Evolutionary conservation across 2,113 vertebrate genomes (phyloP).

Genomic region (Mormyrus iriodes): DNA sequence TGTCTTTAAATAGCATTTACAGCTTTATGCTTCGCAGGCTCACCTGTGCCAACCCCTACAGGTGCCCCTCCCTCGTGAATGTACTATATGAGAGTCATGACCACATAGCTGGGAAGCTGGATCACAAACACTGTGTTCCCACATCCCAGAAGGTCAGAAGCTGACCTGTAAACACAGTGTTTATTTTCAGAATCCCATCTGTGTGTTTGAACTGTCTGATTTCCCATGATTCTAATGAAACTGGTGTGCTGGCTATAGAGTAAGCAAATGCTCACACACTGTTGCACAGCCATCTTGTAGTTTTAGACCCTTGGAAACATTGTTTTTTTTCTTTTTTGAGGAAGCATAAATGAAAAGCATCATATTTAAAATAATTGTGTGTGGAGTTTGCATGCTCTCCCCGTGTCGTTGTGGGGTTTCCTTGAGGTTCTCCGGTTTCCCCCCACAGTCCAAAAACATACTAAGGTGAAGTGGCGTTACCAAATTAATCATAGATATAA

Average conservation of each 20-base stretch:
- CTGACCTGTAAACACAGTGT: conserved; percentile 1
- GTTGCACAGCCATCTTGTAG: neutral
- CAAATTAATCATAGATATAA: too few species aligned
- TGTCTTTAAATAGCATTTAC: neutral
- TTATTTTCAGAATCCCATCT: conserved; percentile 12
- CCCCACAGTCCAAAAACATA: neutral
- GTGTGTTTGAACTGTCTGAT: neutral
- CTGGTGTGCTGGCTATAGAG: neutral
- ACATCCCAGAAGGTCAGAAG: neutral
- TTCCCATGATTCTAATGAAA: neutral
- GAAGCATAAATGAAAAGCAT: neutral
- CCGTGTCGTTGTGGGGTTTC: neutral
- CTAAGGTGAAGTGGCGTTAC: too few species aligned
- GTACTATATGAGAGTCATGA: neutral
- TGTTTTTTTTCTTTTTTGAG: neutral
- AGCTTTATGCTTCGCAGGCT: neutral
- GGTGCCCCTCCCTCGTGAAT: conserved; percentile 2
- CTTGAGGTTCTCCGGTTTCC: neutral
- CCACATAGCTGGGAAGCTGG: neutral
- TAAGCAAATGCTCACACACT: neutral
- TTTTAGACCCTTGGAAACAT: neutral
- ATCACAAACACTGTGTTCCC: conserved; percentile 7
- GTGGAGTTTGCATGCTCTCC: neutral
- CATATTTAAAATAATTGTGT: neutral
- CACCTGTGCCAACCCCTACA: neutral